Percentiles rank a stretch among this genome's conserved stretches.
Evolutionary conservation across 1,140 invertebrate species (phyloP).

Genomic region (Drosophila tristis): DNA sequence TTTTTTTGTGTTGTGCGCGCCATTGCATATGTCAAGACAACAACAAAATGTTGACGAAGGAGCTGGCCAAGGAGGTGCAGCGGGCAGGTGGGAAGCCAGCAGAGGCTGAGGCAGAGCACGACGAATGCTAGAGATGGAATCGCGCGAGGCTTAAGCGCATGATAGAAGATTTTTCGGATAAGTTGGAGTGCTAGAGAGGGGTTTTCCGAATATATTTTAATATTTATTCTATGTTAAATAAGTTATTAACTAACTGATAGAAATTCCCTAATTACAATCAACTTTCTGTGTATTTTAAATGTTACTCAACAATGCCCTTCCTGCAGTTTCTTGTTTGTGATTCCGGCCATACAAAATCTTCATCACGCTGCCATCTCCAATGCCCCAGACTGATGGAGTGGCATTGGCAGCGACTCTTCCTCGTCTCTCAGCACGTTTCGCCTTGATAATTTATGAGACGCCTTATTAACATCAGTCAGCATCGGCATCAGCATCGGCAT

Average conservation of each 20-base stretch:
- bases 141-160: not conserved
- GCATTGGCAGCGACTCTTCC: constrained; percentile 48
- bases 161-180: not conserved
- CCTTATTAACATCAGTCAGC: constrained; percentile 81
- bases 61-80: not conserved
- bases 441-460: constrained; percentile 82
- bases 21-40: constrained; percentile 80
- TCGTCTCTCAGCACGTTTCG: constrained; percentile 66
- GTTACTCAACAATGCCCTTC: no score
- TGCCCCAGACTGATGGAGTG: constrained; percentile 5
- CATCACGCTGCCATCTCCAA: constrained; percentile 31
- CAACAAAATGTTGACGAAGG: constrained; percentile 49
- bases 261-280: no score
- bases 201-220: no score
- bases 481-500: constrained; percentile 22
- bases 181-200: not conserved
- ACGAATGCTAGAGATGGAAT: constrained; percentile 12
- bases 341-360: not conserved
- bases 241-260: no score
- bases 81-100: no score
- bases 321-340: no score
- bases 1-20: constrained; percentile 76
- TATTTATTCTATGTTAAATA: no score
- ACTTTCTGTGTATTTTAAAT: no score
- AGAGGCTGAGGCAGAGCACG: not conserved